Evolutionary conservation across 2,797 vertebrate genomes (phyloP), one percentile per base, ranked within the genome.

Genomic region (Enteromius fasciolatus): DNA sequence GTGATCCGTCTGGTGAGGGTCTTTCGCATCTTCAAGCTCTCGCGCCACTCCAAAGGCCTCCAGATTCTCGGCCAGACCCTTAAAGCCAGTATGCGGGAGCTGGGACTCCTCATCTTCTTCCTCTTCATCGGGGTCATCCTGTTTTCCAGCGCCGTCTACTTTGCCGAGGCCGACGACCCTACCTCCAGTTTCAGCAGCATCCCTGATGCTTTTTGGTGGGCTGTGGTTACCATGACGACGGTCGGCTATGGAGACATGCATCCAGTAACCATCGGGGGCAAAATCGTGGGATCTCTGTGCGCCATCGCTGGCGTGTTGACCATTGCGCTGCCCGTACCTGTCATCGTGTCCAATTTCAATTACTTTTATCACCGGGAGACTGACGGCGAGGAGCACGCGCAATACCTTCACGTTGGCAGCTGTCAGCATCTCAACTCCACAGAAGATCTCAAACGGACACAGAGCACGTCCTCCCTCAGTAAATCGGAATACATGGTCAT

Each of bases 341-440:
- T 99, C 75, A 99, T 99, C 61, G 98, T 99, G 86, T 99, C 98
- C 90, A 99, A 99, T 77, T 99, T 99, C 93, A 99, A 99, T 91
- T 99, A 99, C 84, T 99, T 99, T 90, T 99, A 99, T 90, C 98
- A 99, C 91, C 92, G 98, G 41, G 98, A 99, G 94, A 99, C 97
- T 0, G 98, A 99, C 8, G 98, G 97, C 7, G 98, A 99, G 93
- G 98, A 99, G 52, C 96, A 97, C 84, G 96, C 97, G 0, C 96
- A 96, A 83, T 98, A 97, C 89, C 77, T 95, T 92, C 96, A 96
- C 63, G 92, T 96, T 3, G 94, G 93, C 79, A 98, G 97, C 93
- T 98, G 97, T 85, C 97, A 98, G 90, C 97, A 97, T 88, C 94
- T 97, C 66, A 95, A 96, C 0, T 88, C 97, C 76, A 93, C 92